Conservation (phyloP, 2,113 vertebrate species). For the Gallinago undulata region DNA sequence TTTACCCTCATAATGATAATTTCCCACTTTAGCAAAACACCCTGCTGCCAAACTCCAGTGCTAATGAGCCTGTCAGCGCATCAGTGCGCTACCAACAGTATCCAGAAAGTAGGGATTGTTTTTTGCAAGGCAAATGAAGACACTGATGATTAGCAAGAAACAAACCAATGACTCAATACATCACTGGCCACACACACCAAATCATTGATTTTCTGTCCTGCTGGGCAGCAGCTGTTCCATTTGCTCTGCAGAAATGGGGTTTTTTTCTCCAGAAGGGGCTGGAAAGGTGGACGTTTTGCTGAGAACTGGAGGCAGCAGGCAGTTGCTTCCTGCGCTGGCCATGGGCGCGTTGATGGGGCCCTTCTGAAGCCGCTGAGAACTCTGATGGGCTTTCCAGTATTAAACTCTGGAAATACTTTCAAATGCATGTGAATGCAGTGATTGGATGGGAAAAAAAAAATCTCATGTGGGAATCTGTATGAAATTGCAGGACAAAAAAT, state of each 20-base stretch:
- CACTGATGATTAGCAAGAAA: constrained; percentile 61
- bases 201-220: constrained; percentile 43
- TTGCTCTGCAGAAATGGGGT: background rate
- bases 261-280: background rate
- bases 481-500: constrained; percentile 12
- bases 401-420: background rate
- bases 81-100: constrained; percentile 31
- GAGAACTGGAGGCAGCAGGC: background rate
- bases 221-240: constrained; percentile 65
- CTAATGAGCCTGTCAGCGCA: constrained; percentile 61
- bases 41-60: constrained; percentile 62
- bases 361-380: constrained; percentile 11
- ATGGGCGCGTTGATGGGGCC: background rate
- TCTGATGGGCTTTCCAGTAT: background rate
- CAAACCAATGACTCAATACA: constrained; percentile 53
- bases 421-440: background rate
- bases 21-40: constrained; percentile 64
- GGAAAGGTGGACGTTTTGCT: background rate
- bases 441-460: background rate
- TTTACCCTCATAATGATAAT: constrained; percentile 63
- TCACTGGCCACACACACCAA: constrained; percentile 51
- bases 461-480: background rate
- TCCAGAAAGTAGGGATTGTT: constrained; percentile 45
- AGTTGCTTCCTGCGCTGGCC: background rate
- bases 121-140: constrained; percentile 68